These are phyloP conservation scores for Tragelaphus strepsiceros DNA, from an alignment of 2,113 vertebrate genomes.

Conservation along the genomic window DNA sequence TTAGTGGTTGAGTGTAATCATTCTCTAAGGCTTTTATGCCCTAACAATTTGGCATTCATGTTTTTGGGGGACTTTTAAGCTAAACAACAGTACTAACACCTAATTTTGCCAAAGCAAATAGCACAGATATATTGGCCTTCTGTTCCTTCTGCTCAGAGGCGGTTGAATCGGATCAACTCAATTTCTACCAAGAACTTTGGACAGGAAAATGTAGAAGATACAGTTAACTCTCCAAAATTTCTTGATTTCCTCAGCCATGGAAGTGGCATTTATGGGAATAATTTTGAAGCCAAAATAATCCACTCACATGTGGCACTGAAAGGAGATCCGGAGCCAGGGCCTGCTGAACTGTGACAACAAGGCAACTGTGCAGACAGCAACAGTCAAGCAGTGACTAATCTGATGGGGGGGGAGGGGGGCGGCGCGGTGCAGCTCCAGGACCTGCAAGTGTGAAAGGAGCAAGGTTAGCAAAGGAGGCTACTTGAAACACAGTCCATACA, in stretches of 20 bases:
- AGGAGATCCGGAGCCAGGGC: not conserved
- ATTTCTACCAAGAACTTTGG: not conserved
- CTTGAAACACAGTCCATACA: not conserved
- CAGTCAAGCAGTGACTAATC: not conserved
- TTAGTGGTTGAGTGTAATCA: not conserved
- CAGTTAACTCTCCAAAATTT: not conserved
- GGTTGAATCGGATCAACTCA: not conserved
- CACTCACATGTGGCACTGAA: not conserved
- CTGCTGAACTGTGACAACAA: not conserved
- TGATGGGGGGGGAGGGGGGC: rapidly evolving
- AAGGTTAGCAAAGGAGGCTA: not conserved
- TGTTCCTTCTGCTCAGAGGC: not conserved
- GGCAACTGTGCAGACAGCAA: not conserved
- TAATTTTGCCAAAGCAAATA: conserved; percentile 35
- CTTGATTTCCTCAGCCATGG: not conserved
- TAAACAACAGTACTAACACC: not conserved
- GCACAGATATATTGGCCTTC: not conserved
- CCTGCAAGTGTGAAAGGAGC: not conserved
- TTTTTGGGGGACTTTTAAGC: not conserved
- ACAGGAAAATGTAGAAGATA: not conserved
- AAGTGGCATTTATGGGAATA: not conserved
- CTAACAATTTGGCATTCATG: conserved; percentile 20
- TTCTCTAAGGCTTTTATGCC: not conserved
- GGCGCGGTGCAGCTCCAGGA: not conserved
- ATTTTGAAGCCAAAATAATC: conserved; percentile 21